Base-by-base conservation (phyloP, 2,797 vertebrate genomes). In the Poeciliopsis presidionis region DNA sequence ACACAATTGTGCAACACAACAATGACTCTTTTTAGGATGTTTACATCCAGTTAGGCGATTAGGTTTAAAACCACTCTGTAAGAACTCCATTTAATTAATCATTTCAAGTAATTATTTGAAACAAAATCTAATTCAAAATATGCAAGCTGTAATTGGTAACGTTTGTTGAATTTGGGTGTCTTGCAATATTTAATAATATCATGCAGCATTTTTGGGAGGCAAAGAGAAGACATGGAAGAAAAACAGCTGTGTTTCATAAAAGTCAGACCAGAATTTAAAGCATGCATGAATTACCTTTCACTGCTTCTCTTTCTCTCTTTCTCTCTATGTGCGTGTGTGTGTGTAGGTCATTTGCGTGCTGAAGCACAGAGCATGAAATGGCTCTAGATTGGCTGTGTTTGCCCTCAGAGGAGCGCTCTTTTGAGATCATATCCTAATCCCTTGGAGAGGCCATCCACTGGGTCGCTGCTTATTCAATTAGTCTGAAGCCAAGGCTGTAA, bases 401-500 rank as follows among this genome's bases (percentile, higher is more conserved):
- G 90, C 91, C 90, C 93, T 95, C 92, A 61, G 90, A 93, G 91
- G 94, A 94, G 89, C 70, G 78, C 81, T 91, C 89, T 93, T 91
- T 92, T 85, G 82, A 93, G 95, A 95, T 95, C 91, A 93, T 95
- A 95, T 95, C 95, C 94, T 87, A 91, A 91, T 95, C 94, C 94
- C 95, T 92, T 84, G 77, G 95, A 94, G 95, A 96, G 93, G 91
- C 82, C 25, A 90, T 93, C 93, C 86, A 80, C 92, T 90, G 88
- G 94, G 94, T 95, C 90, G 83, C 87, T 93, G 94, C 92, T 95
- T 95, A 94, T 95, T 95, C 92, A 94, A 94, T 95, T 96, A 95
- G 93, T 92, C 86, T 78, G 87, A 90, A 93, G 82, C 84, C 85
- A 57, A 51, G 87, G 91, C 85, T 93, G 87, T 84, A 92, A 94